A percentile compares a stretch with the other conserved stretches of the same genome.
Conservation (phyloP, 2,113 vertebrate genomes). For the Solea senegalensis region DNA sequence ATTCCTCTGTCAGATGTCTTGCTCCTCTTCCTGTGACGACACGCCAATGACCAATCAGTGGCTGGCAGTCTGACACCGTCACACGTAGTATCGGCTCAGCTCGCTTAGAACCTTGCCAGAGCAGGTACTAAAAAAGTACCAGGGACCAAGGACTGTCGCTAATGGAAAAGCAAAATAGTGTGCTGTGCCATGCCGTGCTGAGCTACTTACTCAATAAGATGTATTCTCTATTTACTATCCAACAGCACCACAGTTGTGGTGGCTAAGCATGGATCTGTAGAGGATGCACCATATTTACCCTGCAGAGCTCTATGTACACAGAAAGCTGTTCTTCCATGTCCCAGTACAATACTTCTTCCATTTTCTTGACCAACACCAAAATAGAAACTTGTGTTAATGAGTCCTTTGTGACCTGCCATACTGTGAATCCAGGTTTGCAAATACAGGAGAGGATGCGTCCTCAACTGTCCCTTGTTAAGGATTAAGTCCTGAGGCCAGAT, state of each 20-base stretch:
- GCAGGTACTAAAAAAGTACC: too few species aligned
- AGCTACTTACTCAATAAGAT: background rate
- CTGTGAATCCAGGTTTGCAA: conserved; percentile 49
- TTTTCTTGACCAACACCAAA: conserved; percentile 61
- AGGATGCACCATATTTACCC: conserved; percentile 50
- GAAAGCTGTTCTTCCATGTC: conserved; percentile 31
- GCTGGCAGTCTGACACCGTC: too few species aligned
- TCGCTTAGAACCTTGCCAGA: too few species aligned
- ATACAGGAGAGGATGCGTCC: conserved; percentile 56
- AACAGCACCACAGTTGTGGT: conserved; percentile 5
- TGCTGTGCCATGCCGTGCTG: too few species aligned
- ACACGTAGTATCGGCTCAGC: too few species aligned
- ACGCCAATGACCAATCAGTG: too few species aligned
- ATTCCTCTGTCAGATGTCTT: too few species aligned
- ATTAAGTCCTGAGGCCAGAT: conserved; percentile 52
- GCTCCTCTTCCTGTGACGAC: too few species aligned
- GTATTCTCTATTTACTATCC: conserved; percentile 26
- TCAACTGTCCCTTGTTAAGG: conserved; percentile 44
- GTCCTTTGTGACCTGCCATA: conserved; percentile 56
- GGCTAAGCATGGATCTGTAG: conserved; percentile 20
- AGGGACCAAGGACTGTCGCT: too few species aligned
- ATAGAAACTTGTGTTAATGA: conserved; percentile 70
- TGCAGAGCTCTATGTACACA: conserved; percentile 52
- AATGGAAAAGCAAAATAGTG: too few species aligned
- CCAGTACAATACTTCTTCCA: conserved; percentile 26